Percentiles rank a stretch among this genome's conserved stretches.
Evolutionary conservation across 2,113 vertebrate species (phyloP).

Genomic region (Naja naja): DNA sequence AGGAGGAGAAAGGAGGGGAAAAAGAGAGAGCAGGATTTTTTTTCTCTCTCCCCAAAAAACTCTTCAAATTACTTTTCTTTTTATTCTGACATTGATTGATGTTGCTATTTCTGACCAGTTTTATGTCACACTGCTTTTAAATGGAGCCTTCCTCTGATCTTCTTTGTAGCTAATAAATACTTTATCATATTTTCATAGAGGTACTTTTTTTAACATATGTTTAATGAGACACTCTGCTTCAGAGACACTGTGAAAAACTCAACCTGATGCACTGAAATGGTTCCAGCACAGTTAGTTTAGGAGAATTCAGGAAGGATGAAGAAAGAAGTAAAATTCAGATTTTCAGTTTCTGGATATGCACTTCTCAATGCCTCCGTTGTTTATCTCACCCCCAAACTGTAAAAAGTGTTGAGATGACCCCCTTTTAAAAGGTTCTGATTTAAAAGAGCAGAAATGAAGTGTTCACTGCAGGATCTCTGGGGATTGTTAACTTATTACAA

Average conservation of each 20-base stretch:
- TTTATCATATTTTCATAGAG: slow-evolving; percentile 53
- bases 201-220: slow-evolving; percentile 54
- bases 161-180: slow-evolving; percentile 57
- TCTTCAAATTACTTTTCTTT: slow-evolving; percentile 34
- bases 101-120: slow-evolving; percentile 52
- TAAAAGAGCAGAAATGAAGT: slow-evolving; percentile 72
- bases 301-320: slow-evolving; percentile 53
- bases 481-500: slow-evolving; percentile 80
- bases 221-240: slow-evolving; percentile 63
- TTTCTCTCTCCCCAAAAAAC: slow-evolving; percentile 18
- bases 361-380: slow-evolving; percentile 68
- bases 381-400: slow-evolving; percentile 62
- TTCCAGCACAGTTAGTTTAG: slow-evolving; percentile 46
- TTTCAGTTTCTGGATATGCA: slow-evolving; percentile 64
- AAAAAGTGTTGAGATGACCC: slow-evolving; percentile 64
- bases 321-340: slow-evolving; percentile 43
- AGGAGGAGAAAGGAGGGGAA: neutral
- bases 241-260: slow-evolving; percentile 46
- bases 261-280: slow-evolving; percentile 46
- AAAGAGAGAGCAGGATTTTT: neutral
- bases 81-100: slow-evolving; percentile 52
- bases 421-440: slow-evolving; percentile 64
- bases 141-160: slow-evolving; percentile 55
- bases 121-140: slow-evolving; percentile 55
- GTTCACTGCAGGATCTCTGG: slow-evolving; percentile 80